phyloP scores from a whole-genome alignment of 2,888 invertebrate genomes.

The Acrocera orbiculus region DNA sequence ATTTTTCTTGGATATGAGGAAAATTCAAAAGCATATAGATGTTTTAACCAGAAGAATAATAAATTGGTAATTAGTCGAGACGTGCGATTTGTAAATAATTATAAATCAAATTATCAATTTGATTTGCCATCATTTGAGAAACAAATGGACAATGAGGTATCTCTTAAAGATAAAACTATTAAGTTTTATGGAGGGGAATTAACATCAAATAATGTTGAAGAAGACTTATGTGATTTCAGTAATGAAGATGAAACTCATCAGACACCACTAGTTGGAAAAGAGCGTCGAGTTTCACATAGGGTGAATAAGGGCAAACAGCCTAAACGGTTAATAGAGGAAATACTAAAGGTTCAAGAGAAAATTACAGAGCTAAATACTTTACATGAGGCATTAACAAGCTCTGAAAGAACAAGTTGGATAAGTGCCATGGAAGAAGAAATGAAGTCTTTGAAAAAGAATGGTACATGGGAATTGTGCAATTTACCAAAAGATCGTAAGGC shows the following conservation, averaged over 20 bases:
- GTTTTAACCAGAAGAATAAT: conserved; percentile 7
- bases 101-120: too few species aligned
- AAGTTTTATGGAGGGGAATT: too few species aligned
- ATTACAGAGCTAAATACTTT: neutral
- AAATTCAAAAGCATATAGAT: conserved; percentile 14
- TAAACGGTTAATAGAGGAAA: conserved; percentile 8
- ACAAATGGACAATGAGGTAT: too few species aligned
- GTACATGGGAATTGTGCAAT: conserved; percentile 12
- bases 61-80: conserved; percentile 10
- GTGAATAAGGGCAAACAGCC: conserved; percentile 8
- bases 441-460: conserved; percentile 11
- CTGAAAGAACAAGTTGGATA: conserved; percentile 10
- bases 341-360: neutral
- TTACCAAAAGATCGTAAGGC: conserved; percentile 12
- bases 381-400: neutral
- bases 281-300: conserved; percentile 2
- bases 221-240: too few species aligned
- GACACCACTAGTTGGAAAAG: too few species aligned
- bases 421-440: conserved; percentile 16
- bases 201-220: too few species aligned
- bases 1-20: conserved; percentile 13
- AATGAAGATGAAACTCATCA: neutral
- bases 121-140: too few species aligned
- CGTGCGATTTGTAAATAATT: conserved; percentile 4
- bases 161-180: too few species aligned